Base-by-base conservation (phyloP, 2,797 vertebrate species). In the Sternarchorhynchus goeldii region DNA sequence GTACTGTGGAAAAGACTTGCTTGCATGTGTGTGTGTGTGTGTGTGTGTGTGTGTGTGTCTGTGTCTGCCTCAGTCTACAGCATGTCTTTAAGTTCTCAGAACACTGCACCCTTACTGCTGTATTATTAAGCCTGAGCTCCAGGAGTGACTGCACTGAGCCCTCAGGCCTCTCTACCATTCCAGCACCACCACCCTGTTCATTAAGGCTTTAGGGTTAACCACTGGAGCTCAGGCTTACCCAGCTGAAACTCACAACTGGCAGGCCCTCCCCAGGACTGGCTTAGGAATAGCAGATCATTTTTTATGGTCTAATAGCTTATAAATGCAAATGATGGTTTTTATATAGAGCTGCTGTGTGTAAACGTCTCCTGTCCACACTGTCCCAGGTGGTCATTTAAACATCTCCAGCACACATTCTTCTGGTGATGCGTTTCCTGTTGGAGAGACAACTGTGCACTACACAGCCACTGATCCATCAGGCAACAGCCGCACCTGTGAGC, bases 401-500 rank as follows among this genome's bases (percentile, higher is more conserved):
- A 85, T 98, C 75, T 94, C 89, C 76, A 94, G 92, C 72, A 96
- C 88, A 84, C 96, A 97, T 17, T 83, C 84, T 21, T 94, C 94
- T 69, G 96, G 95, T 76, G 93, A 95, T 36, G 70, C 91, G 53
- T 98, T 98, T 87, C 92, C 93, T 69, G 94, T 92, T 4, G 97
- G 97, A 80, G 94, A 96, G 81, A 97, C 96, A 2, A 6, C 92
- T 76, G 95, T 99, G 58, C 91, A 86, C 29, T 98, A 97, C 80
- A 95, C 88, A 0, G 96, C 96, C 2, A 91, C 90, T 0, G 97
- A 99, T 74, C 89, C 93, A 0, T 95, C 96, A 2, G 96, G 96
- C 84, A 99, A 99, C 90, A 95, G 92, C 79, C 95, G 94, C 82
- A 96, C 93, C 1, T 99, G 97, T 86, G 94, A 97, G 82, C 93